These are phyloP conservation scores for Pedionomus torquatus DNA, from an alignment of 2,113 vertebrate genomes.

Conservation along the genomic window DNA sequence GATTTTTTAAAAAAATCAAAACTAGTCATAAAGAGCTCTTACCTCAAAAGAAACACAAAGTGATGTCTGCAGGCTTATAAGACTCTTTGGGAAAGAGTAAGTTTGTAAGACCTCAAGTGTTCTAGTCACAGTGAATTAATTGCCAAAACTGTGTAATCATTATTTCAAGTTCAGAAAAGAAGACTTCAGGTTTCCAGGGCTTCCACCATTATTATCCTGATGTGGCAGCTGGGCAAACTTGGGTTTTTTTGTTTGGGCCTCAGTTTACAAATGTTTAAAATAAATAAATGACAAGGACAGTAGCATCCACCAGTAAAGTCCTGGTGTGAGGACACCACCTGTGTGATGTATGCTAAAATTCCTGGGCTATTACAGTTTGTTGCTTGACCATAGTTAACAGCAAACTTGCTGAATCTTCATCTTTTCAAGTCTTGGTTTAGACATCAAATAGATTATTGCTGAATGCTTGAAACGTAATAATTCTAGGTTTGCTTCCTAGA, in stretches of 20 bases:
- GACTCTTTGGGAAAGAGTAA: not conserved
- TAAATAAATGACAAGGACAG: not conserved
- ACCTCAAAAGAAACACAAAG: not conserved
- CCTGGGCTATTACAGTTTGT: not conserved
- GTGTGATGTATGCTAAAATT: not conserved
- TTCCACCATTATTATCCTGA: not conserved
- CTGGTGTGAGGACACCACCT: not conserved
- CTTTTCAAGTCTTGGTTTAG: not conserved
- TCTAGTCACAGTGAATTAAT: not conserved
- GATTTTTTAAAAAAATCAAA: not conserved
- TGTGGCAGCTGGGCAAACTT: not conserved
- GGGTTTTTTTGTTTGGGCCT: not conserved
- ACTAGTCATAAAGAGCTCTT: not conserved
- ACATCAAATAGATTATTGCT: not conserved
- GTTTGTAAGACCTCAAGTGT: not conserved
- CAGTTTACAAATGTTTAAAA: not conserved
- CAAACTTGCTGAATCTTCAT: not conserved
- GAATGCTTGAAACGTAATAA: not conserved
- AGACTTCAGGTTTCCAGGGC: not conserved
- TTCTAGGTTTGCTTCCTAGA: not conserved
- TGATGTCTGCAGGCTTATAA: not conserved
- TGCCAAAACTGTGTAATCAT: not conserved
- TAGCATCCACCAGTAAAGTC: not conserved
- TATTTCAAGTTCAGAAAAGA: not conserved
- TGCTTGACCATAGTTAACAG: not conserved